A percentile compares a stretch with the other conserved stretches of the same genome.
These are phyloP conservation scores for Atrichornis clamosus DNA, from an alignment of 2,113 vertebrate species.

Conservation along the genomic window DNA sequence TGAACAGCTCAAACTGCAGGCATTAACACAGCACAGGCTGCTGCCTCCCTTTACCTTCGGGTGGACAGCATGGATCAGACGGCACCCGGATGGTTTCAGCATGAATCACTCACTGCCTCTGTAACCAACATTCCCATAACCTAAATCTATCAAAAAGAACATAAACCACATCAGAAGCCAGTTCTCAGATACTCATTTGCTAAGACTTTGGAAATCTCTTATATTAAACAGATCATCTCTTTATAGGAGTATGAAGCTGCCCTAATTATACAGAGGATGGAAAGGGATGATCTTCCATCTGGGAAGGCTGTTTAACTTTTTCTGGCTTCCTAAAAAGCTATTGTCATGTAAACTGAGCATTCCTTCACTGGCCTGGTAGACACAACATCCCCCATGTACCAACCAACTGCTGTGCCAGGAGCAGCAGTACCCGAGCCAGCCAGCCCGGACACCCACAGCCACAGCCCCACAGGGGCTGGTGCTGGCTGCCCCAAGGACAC, in stretches of 20 bases:
- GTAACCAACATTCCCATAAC: conserved; percentile 36
- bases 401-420: neutral
- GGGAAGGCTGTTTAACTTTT: conserved; percentile 45
- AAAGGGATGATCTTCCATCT: neutral
- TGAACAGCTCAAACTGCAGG: neutral
- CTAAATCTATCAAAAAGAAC: conserved; percentile 46
- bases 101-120: conserved; percentile 50
- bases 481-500: neutral
- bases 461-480: neutral
- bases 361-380: conserved; percentile 26
- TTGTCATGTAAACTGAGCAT: conserved; percentile 48
- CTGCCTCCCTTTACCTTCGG: neutral
- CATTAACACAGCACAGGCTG: neutral
- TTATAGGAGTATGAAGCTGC: neutral
- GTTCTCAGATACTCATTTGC: conserved; percentile 29
- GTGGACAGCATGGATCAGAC: conserved; percentile 8
- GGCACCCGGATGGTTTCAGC: conserved; percentile 37
- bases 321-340: conserved; percentile 45
- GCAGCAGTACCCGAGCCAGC: neutral
- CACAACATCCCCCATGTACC: conserved; percentile 37
- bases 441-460: neutral
- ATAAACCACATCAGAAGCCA: conserved; percentile 55
- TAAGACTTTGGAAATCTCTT: conserved; percentile 44
- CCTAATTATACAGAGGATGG: conserved; percentile 2
- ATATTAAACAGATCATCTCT: conserved; percentile 39